These are phyloP conservation scores for Callyntrura guangdongensis DNA, from an alignment of 2,888 invertebrate species.

Conservation along the genomic window DNA sequence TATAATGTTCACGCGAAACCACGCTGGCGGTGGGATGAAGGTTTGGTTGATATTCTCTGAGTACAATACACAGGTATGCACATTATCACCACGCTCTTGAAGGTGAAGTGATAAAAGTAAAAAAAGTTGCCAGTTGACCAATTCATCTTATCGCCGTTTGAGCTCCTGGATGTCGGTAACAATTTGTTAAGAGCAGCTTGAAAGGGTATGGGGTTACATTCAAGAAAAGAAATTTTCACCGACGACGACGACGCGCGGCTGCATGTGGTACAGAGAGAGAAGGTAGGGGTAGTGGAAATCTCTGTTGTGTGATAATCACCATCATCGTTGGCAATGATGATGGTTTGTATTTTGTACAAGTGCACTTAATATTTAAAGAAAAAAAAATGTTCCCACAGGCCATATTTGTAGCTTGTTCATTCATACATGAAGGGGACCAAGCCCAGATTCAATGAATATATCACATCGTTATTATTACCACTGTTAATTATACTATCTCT, in stretches of 20 bases:
- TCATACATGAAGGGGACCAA: constrained; percentile 6
- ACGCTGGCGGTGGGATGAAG: background rate
- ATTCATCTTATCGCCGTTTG: background rate
- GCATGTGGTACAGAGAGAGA: too few relatives aligned
- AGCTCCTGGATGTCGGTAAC: background rate
- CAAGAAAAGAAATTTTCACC: constrained; percentile 22
- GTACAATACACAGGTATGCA: too few relatives aligned
- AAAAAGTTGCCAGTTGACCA: background rate
- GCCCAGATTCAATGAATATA: constrained; percentile 38
- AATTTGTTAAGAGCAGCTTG: background rate
- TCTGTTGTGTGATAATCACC: constrained; percentile 1
- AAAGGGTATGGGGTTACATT: background rate
- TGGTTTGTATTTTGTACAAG: too few relatives aligned
- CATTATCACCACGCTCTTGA: background rate
- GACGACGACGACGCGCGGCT: background rate
- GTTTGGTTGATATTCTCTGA: background rate
- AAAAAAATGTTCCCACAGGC: constrained; percentile 24
- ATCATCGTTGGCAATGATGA: constrained; percentile 1
- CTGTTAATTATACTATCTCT: constrained; percentile 28
- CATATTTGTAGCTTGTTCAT: background rate
- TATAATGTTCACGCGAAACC: background rate
- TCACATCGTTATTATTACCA: constrained; percentile 38
- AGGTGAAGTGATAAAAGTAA: constrained; percentile 1
- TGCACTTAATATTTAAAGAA: background rate
- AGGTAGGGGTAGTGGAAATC: background rate